Conservation (phyloP, 2,113 vertebrate species). For the Elachura formosa region DNA sequence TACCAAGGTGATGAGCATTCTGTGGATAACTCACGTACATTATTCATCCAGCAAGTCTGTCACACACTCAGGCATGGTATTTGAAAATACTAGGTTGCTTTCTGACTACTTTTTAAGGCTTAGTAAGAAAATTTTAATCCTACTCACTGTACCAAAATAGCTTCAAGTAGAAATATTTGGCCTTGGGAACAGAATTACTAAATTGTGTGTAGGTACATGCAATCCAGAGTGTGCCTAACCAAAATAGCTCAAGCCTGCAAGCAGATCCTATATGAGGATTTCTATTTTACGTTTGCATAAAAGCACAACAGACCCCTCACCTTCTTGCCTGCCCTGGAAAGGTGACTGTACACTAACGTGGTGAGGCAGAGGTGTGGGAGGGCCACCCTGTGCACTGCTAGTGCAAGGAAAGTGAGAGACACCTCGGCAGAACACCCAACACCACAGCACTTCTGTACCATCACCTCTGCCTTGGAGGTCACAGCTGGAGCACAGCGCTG, state of each 20-base stretch:
- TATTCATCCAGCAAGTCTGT: conserved; percentile 1
- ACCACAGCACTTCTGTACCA: background rate
- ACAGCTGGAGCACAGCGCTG: background rate
- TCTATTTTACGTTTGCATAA: fast-evolving
- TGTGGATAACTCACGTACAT: background rate
- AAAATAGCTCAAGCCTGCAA: background rate
- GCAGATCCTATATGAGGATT: background rate
- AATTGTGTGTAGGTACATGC: fast-evolving
- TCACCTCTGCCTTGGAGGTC: background rate
- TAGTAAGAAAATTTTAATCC: background rate
- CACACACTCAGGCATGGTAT: background rate
- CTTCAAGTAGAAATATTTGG: conserved; percentile 17
- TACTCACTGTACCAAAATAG: background rate
- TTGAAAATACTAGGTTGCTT: conserved; percentile 6
- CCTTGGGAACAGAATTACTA: background rate
- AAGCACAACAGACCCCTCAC: background rate
- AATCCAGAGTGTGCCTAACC: background rate
- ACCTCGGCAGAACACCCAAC: background rate
- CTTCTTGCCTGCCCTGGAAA: background rate
- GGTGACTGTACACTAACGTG: background rate
- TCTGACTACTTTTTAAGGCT: background rate
- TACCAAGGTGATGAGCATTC: background rate
- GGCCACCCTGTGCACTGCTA: fast-evolving
- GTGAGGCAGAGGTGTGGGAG: background rate
- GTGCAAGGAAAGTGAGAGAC: background rate